phyloP scores from a whole-genome alignment of 1,140 invertebrate species.

The Latrodectus geometricus region DNA sequence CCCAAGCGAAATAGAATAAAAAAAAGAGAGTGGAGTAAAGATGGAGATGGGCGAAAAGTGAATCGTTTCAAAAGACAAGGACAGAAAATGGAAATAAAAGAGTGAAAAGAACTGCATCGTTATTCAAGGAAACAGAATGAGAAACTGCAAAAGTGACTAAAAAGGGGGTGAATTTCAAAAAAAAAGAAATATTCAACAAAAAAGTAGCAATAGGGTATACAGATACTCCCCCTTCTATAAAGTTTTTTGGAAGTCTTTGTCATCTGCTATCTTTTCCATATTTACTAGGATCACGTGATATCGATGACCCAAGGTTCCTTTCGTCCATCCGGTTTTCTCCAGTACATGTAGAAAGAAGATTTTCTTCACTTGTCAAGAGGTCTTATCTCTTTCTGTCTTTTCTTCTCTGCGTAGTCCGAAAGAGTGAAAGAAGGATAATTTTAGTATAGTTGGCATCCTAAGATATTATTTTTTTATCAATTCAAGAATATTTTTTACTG shows the following conservation, averaged over 20 bases:
- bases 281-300: slow-evolving; percentile 45
- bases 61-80: slow-evolving; percentile 2
- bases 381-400: not conserved
- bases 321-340: slow-evolving; percentile 32
- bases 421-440: too few species aligned
- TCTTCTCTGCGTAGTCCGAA: too few species aligned
- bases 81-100: not conserved
- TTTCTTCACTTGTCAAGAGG: slow-evolving; percentile 33
- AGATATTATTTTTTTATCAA: too few species aligned
- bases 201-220: not conserved
- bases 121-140: slow-evolving; percentile 4
- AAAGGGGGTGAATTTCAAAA: not conserved
- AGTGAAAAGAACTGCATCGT: not conserved
- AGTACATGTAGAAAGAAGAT: slow-evolving; percentile 15
- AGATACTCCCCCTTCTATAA: too few species aligned
- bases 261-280: slow-evolving; percentile 20
- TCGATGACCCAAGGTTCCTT: slow-evolving; percentile 35
- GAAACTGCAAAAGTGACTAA: not conserved
- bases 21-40: not conserved
- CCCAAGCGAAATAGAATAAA: not conserved
- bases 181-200: too few species aligned
- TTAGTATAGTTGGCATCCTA: too few species aligned
- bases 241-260: not conserved
- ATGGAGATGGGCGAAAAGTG: not conserved
- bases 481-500: too few species aligned